Percentiles rank a stretch among this genome's conserved stretches.
phyloP scores from a whole-genome alignment of 1,140 invertebrate species.

The Euschistus heros region DNA sequence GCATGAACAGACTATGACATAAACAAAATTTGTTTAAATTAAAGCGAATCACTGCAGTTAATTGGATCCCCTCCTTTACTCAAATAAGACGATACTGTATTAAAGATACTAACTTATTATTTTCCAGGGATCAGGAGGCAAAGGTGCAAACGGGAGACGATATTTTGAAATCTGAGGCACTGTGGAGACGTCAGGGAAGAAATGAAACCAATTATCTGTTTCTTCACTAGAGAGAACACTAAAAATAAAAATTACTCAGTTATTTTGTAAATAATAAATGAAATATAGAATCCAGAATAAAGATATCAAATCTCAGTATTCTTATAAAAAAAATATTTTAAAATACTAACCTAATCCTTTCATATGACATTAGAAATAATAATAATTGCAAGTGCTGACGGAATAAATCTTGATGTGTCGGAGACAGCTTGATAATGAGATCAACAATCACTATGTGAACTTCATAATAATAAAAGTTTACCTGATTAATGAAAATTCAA shows the following conservation, averaged over 20 bases:
- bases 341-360: conserved; percentile 21
- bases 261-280: too few relatives aligned
- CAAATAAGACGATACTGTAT: too few relatives aligned
- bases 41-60: too few relatives aligned
- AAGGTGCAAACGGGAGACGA: conserved; percentile 34
- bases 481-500: conserved; percentile 26
- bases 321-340: not conserved
- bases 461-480: conserved; percentile 40
- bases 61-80: too few relatives aligned
- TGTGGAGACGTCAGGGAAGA: conserved; percentile 32
- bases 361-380: conserved; percentile 22
- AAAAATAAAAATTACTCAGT: conserved; percentile 21
- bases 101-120: conserved; percentile 22
- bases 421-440: conserved; percentile 23
- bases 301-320: too few relatives aligned
- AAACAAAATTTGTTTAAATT: too few relatives aligned
- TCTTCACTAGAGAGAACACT: conserved; percentile 34
- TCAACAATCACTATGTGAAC: conserved; percentile 36
- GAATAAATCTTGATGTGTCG: conserved; percentile 27
- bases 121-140: conserved; percentile 14
- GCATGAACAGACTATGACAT: too few relatives aligned
- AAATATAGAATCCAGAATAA: too few relatives aligned
- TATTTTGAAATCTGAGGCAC: conserved; percentile 37
- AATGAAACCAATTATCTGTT: conserved; percentile 34
- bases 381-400: conserved; percentile 21